These are phyloP conservation scores for Nettapus auritus DNA, from an alignment of 2,113 vertebrate species.

Conservation along the genomic window DNA sequence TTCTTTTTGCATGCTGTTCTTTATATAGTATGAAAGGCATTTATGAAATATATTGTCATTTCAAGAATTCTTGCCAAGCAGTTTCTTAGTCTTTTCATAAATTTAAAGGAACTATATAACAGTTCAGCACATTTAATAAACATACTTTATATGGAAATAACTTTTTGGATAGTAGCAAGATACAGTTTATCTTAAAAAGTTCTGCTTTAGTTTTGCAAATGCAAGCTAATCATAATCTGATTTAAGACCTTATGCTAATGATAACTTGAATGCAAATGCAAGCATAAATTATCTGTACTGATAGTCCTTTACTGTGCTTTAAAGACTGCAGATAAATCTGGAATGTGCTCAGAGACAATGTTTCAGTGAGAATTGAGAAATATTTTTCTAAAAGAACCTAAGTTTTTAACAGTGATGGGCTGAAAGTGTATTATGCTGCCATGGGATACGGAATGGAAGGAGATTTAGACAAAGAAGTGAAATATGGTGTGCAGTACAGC, in stretches of 20 bases:
- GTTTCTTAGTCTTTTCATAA: slow-evolving; percentile 74
- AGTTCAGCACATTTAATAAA: slow-evolving; percentile 76
- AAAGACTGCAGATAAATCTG: slow-evolving; percentile 68
- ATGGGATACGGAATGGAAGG: neutral
- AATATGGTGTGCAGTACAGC: neutral
- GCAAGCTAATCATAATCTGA: slow-evolving; percentile 75
- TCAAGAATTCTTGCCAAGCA: slow-evolving; percentile 64
- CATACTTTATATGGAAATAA: slow-evolving; percentile 80
- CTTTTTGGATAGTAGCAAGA: slow-evolving; percentile 72
- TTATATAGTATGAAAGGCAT: slow-evolving; percentile 39
- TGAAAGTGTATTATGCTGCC: neutral
- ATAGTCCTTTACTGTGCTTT: slow-evolving; percentile 59
- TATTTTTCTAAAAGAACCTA: slow-evolving; percentile 27
- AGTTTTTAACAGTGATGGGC: slow-evolving; percentile 1
- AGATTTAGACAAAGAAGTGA: neutral
- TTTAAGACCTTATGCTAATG: slow-evolving; percentile 73
- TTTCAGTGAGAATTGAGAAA: slow-evolving; percentile 60
- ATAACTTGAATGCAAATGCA: slow-evolving; percentile 74
- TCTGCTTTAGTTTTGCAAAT: slow-evolving; percentile 75
- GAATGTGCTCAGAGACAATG: slow-evolving; percentile 33
- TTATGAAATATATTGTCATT: slow-evolving; percentile 67
- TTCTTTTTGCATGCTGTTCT: slow-evolving; percentile 47
- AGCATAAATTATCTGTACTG: slow-evolving; percentile 68
- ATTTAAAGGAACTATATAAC: slow-evolving; percentile 71
- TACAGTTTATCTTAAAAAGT: slow-evolving; percentile 73